Evolutionary conservation across 2,113 vertebrate genomes (phyloP), one percentile per base, ranked within the genome.

Genomic region (Capra hircus): DNA sequence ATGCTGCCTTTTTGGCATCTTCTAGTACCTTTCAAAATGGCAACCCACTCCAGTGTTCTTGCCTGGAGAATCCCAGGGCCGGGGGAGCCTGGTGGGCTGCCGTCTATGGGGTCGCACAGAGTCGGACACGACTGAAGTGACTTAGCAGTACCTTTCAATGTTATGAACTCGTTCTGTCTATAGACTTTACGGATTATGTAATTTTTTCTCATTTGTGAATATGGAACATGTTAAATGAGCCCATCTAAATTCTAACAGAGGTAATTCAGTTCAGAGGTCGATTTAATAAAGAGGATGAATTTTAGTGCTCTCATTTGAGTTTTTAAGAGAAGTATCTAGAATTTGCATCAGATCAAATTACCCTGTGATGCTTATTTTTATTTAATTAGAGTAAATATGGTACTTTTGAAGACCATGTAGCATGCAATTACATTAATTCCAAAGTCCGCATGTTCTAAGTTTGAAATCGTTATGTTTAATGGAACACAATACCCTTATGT

Each of bases 141-240:
- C 52, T 53, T 53, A 53, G 52, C 52, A 8, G 14, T 83, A 53
- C 45, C 13, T 95, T 93, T 96, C 14, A 94, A 91, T 15, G 21
- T 25, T 30, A 88, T 62, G 23, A 5, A 12, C 8, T 84, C n/a
- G 64, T 28, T 8, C 36, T 91, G 11, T 50, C 27, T 50, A 11
- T n/a, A 82, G 40, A 45, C 10, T 85, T 67, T 36, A 53, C 0
- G 33, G 45, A 59, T 50, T 43, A 10, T 45, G 16, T 30, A 27
- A 60, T 84, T 33, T 77, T 78, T 93, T 50, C 64, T 95, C 45
- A 94, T 53, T 90, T 90, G 64, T 93, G 62, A 94, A 88, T 43
- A 97, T 25, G 67, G 15, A 88, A 64, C 21, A 90, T 11, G 45
- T 3, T 17, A 80, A 86, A n/a, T 92, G 36, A 82, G 93, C 50